Base-by-base conservation (phyloP, 2,888 invertebrate genomes). In the Mylabris sibirica region DNA sequence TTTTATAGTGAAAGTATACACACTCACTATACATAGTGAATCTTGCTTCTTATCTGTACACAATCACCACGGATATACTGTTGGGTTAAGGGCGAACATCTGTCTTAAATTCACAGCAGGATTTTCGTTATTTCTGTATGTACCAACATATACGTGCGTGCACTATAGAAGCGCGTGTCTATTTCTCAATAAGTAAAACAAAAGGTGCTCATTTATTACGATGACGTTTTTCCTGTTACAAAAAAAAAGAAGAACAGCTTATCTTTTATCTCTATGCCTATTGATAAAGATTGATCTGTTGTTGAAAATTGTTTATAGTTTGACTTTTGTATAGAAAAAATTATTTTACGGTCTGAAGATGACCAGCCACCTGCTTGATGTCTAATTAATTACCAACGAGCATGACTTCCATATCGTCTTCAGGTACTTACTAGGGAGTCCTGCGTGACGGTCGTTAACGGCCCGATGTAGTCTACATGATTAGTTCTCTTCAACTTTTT, bases 361-460 rank as follows among this genome's bases (percentile, higher is more conserved):
- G 76, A 73, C 70, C 77, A 75, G 78, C 78, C 78, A 79, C 78
- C 79, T 79, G 79, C 77, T 75, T 75, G 75, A 75, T 74, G 75
- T 67, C 74, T 79, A 79, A 79, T 79, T 79, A 79, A 79, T 79
- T 79, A 79, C 72, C 68, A 72, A 67, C 70, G 76, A 74, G 78
- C 79, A 78, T 79, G 78, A 76, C 77, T 79, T 76, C 77, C 75
- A 77, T 74, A 74, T 75, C 74, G 74, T 67, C 73, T 74, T 20
- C 75, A 74, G 74, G 75, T 14, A 38, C 38, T n/a, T n/a, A 44
- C 44, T 17, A 11, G 74, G 76, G 76, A 74, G 74, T 72, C 75
- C 73, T 76, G 74, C 77, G 77, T 77, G 77, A 76, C 74, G 74
- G 68, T 75, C 76, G 76, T 77, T 77, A 77, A 77, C 77, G 73